phyloP scores from a whole-genome alignment of 1,140 invertebrate genomes.

The Penaeus chinensis region DNA sequence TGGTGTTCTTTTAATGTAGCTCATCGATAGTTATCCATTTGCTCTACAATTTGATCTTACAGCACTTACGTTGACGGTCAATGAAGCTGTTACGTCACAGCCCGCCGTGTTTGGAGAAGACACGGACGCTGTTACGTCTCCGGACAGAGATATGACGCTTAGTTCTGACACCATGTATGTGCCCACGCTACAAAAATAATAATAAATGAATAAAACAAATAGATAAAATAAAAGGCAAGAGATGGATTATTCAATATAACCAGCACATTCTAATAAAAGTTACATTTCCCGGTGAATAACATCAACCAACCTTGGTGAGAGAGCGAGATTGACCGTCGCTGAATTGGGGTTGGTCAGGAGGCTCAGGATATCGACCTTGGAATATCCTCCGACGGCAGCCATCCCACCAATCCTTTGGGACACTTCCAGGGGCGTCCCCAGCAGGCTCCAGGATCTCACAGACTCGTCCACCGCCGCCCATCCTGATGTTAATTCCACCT shows the following conservation, averaged over 20 bases:
- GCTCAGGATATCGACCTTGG: conserved; percentile 32
- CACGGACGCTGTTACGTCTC: not conserved
- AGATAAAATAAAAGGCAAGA: too few relatives aligned
- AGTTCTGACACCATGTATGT: not conserved
- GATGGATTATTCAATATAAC: too few relatives aligned
- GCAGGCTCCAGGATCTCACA: conserved; percentile 9
- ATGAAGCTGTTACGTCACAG: too few relatives aligned
- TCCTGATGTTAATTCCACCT: conserved; percentile 31
- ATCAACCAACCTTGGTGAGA: conserved; percentile 14
- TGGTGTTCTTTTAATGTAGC: too few relatives aligned
- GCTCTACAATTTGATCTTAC: too few relatives aligned
- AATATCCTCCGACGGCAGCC: not conserved
- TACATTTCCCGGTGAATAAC: not conserved
- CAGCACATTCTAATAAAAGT: too few relatives aligned
- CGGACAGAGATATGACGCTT: not conserved
- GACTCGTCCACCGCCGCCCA: conserved; percentile 25
- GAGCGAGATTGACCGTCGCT: conserved; percentile 15
- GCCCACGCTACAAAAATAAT: not conserved
- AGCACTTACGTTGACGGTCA: too few relatives aligned
- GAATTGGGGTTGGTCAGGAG: conserved; percentile 28
- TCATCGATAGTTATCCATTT: too few relatives aligned
- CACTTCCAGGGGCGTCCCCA: conserved; percentile 17
- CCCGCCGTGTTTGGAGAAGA: too few relatives aligned
- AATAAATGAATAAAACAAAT: too few relatives aligned
- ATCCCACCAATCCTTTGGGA: conserved; percentile 9